Evolutionary conservation across 1,140 invertebrate species (phyloP).

Genomic region (Drusus annulatus): DNA sequence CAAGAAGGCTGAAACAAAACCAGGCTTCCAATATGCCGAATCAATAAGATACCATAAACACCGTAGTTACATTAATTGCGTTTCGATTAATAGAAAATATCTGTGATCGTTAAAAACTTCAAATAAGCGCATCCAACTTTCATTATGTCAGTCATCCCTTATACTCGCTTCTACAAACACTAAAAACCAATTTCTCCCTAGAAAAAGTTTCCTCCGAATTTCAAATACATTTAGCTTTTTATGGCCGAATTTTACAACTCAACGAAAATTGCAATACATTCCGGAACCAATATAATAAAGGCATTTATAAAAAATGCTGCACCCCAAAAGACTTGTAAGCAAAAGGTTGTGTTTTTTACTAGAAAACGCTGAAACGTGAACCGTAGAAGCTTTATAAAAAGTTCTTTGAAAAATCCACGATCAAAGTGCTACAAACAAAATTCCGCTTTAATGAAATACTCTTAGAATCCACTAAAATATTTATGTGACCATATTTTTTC

Average conservation of each 20-base stretch:
- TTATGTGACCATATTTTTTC: slow-evolving; percentile 36
- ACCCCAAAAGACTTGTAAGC: slow-evolving; percentile 14
- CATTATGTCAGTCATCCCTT: too few relatives aligned
- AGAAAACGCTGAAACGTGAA: slow-evolving; percentile 41
- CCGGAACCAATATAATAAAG: slow-evolving; percentile 4
- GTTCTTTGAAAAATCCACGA: slow-evolving; percentile 44
- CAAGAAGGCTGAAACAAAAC: too few relatives aligned
- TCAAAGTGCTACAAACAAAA: slow-evolving; percentile 55
- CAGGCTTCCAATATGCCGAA: too few relatives aligned
- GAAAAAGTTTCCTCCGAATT: not conserved
- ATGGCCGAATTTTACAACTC: slow-evolving; percentile 8
- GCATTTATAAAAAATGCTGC: slow-evolving; percentile 44
- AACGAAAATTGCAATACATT: slow-evolving; percentile 25
- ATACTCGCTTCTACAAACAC: too few relatives aligned
- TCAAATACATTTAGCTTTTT: not conserved
- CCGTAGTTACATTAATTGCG: too few relatives aligned
- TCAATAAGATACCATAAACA: too few relatives aligned
- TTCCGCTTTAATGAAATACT: slow-evolving; percentile 57
- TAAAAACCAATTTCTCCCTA: too few relatives aligned
- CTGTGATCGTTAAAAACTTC: too few relatives aligned
- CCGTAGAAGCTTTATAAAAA: slow-evolving; percentile 43
- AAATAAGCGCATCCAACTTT: too few relatives aligned
- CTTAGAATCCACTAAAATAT: slow-evolving; percentile 36
- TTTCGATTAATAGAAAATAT: too few relatives aligned
- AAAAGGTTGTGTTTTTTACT: slow-evolving; percentile 31